Evolutionary conservation across 64 coral and sea anemone species (phyloP), one percentile per base, ranked within the genome.

Genomic region (Cladopsammia gracilis): DNA sequence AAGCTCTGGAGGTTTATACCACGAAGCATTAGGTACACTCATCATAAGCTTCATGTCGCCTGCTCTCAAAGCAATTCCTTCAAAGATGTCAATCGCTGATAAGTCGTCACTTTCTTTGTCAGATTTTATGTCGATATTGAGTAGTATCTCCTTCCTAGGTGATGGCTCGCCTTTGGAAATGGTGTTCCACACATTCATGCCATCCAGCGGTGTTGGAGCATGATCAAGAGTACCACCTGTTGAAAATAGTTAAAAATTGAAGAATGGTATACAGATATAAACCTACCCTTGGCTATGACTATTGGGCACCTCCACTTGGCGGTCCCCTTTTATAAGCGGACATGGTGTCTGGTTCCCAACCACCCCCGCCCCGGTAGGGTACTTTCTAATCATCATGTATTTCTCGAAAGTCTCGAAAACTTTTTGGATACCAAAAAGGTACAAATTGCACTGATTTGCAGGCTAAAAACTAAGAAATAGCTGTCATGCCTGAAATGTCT

Each of bases 71-170:
- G 88, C 88, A 75, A 54, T 56, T 42, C 88, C 89, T 42, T 91
- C 62, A 51, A 48, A 87, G 9, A 24, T 24, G 6, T 48, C 22
- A 13, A n/a, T 53, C 18, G 46, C 19, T 10, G n/a, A 54, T 9
- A 4, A n/a, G 3, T 54, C 75, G 23, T 54, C 50, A 5, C 18
- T 34, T 19, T 4, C 44, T 62, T 48, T 16, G 3, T 25, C 3
- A 11, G 34, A 10, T 6, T 16, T 11, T 5, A 34, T 5, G 53
- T 90, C 88, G 46, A 90, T 71, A 47, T 91, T 91, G 13, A 90
- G 88, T 16, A 90, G 62, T 42, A 90, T 90, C 59, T 90, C 88
- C 73, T 78, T 68, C 25, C 88, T 66, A 8, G 88, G 76, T 18
- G 88, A 90, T 1, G 88, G 62, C 10, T 78, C 75, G 3, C 76